Evolutionary conservation across 23 tunicate species (phyloP).

Genomic region (Ciona savignyi): DNA sequence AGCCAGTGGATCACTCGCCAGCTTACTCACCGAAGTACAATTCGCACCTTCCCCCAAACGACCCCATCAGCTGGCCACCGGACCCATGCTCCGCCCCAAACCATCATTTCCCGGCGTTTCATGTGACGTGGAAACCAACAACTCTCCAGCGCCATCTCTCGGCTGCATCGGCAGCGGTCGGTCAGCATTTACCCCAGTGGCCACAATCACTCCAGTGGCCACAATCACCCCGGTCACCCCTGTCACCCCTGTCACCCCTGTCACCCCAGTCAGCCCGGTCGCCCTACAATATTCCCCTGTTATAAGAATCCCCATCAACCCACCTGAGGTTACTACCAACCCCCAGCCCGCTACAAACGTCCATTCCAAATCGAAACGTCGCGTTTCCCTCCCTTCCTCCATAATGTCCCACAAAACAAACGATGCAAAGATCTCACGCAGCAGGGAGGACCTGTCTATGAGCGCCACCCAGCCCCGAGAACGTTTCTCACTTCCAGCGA

Average conservation of each 20-base stretch:
- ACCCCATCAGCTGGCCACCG: neutral
- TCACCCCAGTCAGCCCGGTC: too few species aligned
- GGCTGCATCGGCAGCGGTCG: neutral
- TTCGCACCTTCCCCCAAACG: neutral
- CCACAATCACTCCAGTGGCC: neutral
- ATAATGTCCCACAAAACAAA: neutral
- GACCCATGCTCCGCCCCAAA: neutral
- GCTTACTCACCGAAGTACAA: neutral
- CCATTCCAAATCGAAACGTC: neutral
- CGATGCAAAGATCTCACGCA: neutral
- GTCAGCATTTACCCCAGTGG: neutral
- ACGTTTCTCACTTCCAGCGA: neutral
- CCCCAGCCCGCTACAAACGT: neutral
- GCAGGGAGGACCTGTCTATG: neutral
- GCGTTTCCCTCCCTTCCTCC: neutral
- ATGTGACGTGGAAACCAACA: neutral
- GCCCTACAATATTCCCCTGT: too few species aligned
- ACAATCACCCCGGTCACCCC: neutral
- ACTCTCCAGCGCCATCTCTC: neutral
- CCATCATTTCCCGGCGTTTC: neutral
- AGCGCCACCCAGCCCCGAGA: too few species aligned
- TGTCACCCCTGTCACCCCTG: neutral
- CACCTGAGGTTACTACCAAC: neutral
- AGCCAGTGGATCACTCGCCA: neutral
- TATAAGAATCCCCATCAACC: neutral